Evolutionary conservation across 1,140 invertebrate genomes (phyloP), one percentile per base, ranked within the genome.

Genomic region (Drosophila kepulauana): DNA sequence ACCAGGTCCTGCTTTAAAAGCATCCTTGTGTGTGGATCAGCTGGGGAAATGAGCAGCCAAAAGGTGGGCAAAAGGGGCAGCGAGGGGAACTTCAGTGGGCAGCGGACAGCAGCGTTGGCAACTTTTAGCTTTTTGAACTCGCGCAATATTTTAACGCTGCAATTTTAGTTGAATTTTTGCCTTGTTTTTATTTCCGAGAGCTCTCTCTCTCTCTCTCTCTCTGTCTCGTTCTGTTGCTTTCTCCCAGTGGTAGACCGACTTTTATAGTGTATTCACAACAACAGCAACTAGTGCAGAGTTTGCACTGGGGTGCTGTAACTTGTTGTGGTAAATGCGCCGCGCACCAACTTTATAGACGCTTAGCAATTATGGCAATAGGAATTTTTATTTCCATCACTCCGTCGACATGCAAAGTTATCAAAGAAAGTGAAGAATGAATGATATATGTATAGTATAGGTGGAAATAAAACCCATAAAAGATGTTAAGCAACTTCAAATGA

Each of bases 71-170:
- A 25, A 3, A 10, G 15, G 41, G 3, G 48, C 25, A 49, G 15
- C n/a, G 3, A 45, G 20, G 20, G 20, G 20, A 25, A 25, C 20
- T 25, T 25, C 7, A 35, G 41, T 49, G 43, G 51, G 28, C 49
- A 54, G n/a, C 16, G 67, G 30, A 10, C 7, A 10, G n/a, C 30
- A 25, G 41, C 48, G 15, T 15, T 20, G 59, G 30, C 69, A 76
- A 76, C 69, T 76, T 76, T 76, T 66, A 66, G 56, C 69, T 72
- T 76, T 25, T 72, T 72, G 62, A 76, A 76, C 74, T 76, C 63
- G 77, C 63, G 84, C 73, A 78, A 88, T 88, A 88, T 88, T 88
- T 88, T 80, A 84, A 71, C 84, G 84, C 80, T 80, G 76, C 73
- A 71, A 80, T 88, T 87, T 87, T 74, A 87, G 84, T 71, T 84